Evolutionary conservation across 2,113 vertebrate species (phyloP).

Genomic region (Cheirogaleus medius): DNA sequence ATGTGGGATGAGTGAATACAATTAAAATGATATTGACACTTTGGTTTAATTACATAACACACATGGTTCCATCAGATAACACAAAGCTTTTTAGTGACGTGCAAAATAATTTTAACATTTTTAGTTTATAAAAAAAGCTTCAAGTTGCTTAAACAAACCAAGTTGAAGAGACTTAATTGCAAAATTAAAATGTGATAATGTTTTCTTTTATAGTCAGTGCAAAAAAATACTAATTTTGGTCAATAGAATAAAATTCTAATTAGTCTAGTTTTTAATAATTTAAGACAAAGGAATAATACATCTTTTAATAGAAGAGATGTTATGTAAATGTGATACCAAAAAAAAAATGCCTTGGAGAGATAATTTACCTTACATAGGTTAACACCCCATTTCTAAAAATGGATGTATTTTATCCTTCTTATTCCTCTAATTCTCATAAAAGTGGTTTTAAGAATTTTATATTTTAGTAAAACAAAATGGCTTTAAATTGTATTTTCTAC

Average conservation of each 20-base stretch:
- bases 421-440: not conserved
- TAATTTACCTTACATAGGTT: not conserved
- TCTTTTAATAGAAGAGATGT: not conserved
- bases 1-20: constrained; percentile 48
- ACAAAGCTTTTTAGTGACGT: constrained; percentile 16
- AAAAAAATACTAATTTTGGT: constrained; percentile 30
- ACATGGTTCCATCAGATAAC: constrained; percentile 53
- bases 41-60: constrained; percentile 70
- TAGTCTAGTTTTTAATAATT: not conserved
- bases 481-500: not conserved
- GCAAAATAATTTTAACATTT: constrained; percentile 16
- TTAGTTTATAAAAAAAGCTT: not conserved
- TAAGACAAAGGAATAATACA: not conserved
- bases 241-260: not conserved
- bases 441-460: not conserved
- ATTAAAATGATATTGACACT: constrained; percentile 70
- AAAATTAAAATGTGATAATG: not conserved
- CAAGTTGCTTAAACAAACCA: not conserved
- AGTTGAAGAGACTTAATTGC: not conserved
- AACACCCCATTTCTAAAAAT: not conserved
- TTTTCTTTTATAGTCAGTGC: not conserved
- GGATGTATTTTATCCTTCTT: not conserved
- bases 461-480: not conserved
- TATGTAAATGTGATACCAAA: not conserved
- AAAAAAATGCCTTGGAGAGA: not conserved